Evolutionary conservation across 2,888 invertebrate species (phyloP), one percentile per base, ranked within the genome.

Genomic region (Ectemnius continuus): DNA sequence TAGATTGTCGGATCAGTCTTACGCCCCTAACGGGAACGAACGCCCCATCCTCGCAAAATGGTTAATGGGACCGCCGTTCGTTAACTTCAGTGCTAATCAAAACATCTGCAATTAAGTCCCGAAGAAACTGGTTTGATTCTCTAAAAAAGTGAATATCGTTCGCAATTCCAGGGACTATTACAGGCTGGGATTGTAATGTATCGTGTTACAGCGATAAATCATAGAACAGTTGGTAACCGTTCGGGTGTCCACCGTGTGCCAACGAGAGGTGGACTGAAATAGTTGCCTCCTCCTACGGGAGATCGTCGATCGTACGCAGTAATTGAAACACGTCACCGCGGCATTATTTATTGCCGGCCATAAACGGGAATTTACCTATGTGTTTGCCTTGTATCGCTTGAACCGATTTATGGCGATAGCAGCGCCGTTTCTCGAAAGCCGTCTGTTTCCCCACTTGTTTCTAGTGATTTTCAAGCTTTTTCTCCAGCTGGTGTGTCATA

Each of bases 341-440:
- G 75, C 76, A 78, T 82, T 86, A 86, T 86, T 86, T 86, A 86
- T 85, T 73, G 79, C 70, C 64, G 58, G 47, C 69, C 76, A 76
- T 86, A 86, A 86, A 85, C 86, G 79, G 36, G 84, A 85, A 85
- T 86, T 86, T 84, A 81, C 81, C 82, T 81, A 77, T 69, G 70
- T 60, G 67, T 61, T 18, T 61, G 68, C 76, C 80, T 77, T 80
- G 78, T 75, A 84, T 78, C 83, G 70, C 26, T 36, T 2, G 70
- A 66, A 78, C 75, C 75, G 81, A 86, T 86, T 85, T 84, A 86
- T 85, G 61, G 68, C 79, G 67, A 58, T 75, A 78, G 77, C 81
- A 86, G 83, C 84, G 84, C 77, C 67, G 28, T 56, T 36, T 62
- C 57, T 63, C 59, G 66, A 69, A 62, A 57, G 57, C 61, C 18